These are phyloP conservation scores for Pollenia amentaria DNA, from an alignment of 2,888 invertebrate genomes.

Conservation along the genomic window DNA sequence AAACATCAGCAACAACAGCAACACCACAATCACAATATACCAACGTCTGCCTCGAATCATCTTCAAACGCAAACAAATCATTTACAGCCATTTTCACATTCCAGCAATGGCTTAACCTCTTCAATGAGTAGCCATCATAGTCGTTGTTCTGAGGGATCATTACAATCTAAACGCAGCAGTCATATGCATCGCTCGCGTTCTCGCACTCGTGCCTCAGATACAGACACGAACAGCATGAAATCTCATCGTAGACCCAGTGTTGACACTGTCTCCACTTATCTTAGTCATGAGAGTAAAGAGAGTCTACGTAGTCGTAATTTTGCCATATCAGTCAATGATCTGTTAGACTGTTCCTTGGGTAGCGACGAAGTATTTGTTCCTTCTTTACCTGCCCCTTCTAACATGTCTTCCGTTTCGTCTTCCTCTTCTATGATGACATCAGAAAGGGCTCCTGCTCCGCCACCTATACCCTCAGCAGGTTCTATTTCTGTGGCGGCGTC, in stretches of 20 bases:
- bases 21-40: constrained; percentile 49
- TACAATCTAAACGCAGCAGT: constrained; percentile 81
- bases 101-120: constrained; percentile 81
- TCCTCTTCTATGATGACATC: constrained; percentile 73
- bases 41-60: constrained; percentile 46
- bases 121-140: constrained; percentile 84
- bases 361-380: constrained; percentile 89
- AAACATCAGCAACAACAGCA: constrained; percentile 77
- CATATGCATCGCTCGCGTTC: constrained; percentile 83
- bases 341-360: constrained; percentile 89
- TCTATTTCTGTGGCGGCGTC: constrained; percentile 73
- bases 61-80: constrained; percentile 75
- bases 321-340: constrained; percentile 87
- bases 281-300: constrained; percentile 93
- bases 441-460: constrained; percentile 81
- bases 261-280: constrained; percentile 94
- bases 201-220: constrained; percentile 85
- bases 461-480: constrained; percentile 80
- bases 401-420: constrained; percentile 69
- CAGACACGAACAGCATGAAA: constrained; percentile 88
- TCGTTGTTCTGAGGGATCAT: constrained; percentile 83
- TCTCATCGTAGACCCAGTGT: constrained; percentile 92
- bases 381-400: constrained; percentile 80
- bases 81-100: constrained; percentile 80
- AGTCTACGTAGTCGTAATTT: constrained; percentile 86